Conservation (phyloP, 2,113 vertebrate species). For the Callipepla squamata region DNA sequence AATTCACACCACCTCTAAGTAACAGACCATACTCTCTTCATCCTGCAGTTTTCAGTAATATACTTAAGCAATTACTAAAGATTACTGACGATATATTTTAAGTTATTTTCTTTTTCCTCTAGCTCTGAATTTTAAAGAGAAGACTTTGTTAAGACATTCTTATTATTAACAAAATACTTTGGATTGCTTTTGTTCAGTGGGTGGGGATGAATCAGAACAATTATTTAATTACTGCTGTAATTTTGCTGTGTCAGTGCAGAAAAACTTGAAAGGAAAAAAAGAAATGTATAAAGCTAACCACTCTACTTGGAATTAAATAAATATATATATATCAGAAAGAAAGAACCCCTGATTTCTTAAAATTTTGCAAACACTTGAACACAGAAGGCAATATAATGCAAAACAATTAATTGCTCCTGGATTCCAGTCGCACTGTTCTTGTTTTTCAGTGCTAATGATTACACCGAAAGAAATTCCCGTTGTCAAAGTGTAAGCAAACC, state of each 20-base stretch:
- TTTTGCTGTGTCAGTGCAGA: neutral
- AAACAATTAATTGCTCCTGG: neutral
- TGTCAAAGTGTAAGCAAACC: neutral
- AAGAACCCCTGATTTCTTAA: neutral
- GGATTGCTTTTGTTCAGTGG: slow-evolving; percentile 29
- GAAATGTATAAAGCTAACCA: neutral
- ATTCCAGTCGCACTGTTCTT: neutral
- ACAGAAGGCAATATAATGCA: neutral
- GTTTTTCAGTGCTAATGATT: neutral
- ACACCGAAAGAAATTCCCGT: neutral
- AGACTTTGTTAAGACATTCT: neutral
- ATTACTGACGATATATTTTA: neutral
- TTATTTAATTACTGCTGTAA: slow-evolving; percentile 50
- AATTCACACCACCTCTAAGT: neutral
- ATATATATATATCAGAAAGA: neutral
- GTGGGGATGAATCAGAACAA: slow-evolving; percentile 39
- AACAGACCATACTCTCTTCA: neutral
- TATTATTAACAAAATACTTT: slow-evolving; percentile 20
- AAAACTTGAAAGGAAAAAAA: neutral
- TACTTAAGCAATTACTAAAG: neutral
- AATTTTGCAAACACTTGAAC: neutral
- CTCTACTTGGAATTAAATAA: neutral
- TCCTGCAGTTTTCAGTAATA: neutral
- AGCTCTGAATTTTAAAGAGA: neutral
- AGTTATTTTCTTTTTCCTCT: neutral